phyloP scores from a whole-genome alignment of 2,797 vertebrate species.

The Scomberomorus guttatus region DNA sequence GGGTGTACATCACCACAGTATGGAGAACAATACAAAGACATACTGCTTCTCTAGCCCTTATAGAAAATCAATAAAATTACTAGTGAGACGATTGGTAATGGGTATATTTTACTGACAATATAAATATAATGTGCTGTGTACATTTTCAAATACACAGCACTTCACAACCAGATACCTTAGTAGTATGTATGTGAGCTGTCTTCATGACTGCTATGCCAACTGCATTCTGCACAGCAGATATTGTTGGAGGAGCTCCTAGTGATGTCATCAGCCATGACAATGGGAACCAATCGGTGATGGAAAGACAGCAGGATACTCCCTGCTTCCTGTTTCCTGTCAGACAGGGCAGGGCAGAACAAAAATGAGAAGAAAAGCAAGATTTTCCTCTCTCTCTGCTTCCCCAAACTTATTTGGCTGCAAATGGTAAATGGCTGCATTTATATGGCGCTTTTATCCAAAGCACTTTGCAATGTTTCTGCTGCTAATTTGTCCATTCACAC shows the following conservation, averaged over 20 bases:
- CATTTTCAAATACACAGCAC: not conserved
- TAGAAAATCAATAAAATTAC: not conserved
- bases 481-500: no score
- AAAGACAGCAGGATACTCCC: slow-evolving; percentile 78
- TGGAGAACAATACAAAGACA: not conserved
- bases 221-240: not conserved
- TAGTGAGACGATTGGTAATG: not conserved
- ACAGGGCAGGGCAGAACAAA: slow-evolving; percentile 56
- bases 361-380: slow-evolving; percentile 5
- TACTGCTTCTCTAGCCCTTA: not conserved
- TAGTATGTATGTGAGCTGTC: not conserved
- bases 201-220: slow-evolving; percentile 1
- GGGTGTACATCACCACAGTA: not conserved
- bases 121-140: not conserved
- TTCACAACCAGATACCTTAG: not conserved
- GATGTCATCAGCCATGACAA: slow-evolving; percentile 73
- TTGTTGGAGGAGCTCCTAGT: slow-evolving; percentile 21
- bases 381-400: slow-evolving; percentile 2
- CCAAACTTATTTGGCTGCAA: not conserved
- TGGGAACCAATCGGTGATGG: slow-evolving; percentile 74
- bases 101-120: not conserved
- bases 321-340: slow-evolving; percentile 81
- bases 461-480: no score
- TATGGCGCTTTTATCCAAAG: not conserved
- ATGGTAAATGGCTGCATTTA: not conserved